phyloP scores from a whole-genome alignment of 2,888 invertebrate species.

The Xestia xanthographa region DNA sequence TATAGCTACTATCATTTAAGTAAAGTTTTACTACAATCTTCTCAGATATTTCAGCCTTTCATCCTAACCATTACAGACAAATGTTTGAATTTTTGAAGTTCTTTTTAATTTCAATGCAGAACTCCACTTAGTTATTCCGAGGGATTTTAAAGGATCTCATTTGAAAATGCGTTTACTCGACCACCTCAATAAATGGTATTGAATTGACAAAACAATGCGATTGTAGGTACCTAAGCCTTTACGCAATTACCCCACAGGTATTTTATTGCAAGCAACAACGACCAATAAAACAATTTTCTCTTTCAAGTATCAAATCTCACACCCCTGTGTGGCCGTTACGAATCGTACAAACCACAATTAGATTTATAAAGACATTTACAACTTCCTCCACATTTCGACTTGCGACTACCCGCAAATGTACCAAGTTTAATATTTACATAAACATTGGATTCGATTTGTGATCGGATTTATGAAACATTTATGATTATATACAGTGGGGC shows the following conservation, averaged over 20 bases:
- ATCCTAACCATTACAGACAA: not conserved
- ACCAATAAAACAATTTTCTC: not conserved
- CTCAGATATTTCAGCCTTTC: too few species aligned
- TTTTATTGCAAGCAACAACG: not conserved
- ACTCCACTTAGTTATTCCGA: not conserved
- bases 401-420: slow-evolving; percentile 54
- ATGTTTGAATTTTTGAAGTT: not conserved
- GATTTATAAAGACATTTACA: slow-evolving; percentile 68
- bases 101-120: not conserved
- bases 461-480: slow-evolving; percentile 62
- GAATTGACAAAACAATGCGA: too few species aligned
- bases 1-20: not conserved
- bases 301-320: slow-evolving; percentile 16
- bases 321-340: slow-evolving; percentile 2
- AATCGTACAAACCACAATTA: slow-evolving; percentile 20
- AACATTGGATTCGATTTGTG: slow-evolving; percentile 67
- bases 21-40: not conserved
- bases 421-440: slow-evolving; percentile 66
- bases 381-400: slow-evolving; percentile 59
- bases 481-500: slow-evolving; percentile 44
- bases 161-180: not conserved
- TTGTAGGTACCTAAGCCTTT: too few species aligned
- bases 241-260: not conserved
- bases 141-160: not conserved
- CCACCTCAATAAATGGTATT: not conserved